These are phyloP conservation scores for Rhipidura dahli DNA, from an alignment of 2,113 vertebrate species.

Conservation along the genomic window DNA sequence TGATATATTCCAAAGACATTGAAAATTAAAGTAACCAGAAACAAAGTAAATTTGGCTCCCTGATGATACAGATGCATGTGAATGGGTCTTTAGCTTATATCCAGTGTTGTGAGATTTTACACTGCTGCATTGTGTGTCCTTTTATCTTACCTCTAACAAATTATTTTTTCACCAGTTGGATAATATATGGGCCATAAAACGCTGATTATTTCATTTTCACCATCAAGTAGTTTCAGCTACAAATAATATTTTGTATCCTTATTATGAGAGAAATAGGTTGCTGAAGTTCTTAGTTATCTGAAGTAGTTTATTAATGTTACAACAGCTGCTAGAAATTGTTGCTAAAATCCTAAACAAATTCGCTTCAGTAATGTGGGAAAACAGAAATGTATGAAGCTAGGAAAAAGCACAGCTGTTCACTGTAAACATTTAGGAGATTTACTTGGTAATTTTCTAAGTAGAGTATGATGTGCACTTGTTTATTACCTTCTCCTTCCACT, in stretches of 20 bases:
- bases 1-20: not conserved
- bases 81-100: not conserved
- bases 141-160: not conserved
- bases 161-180: not conserved
- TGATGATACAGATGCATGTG: not conserved
- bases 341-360: slow-evolving; percentile 8
- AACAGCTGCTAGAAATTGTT: slow-evolving; percentile 28
- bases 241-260: not conserved
- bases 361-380: not conserved
- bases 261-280: not conserved
- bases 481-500: not conserved
- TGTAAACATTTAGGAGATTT: not conserved
- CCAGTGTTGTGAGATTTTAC: not conserved
- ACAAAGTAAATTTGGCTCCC: not conserved
- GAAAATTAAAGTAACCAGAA: not conserved
- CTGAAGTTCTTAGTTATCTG: not conserved
- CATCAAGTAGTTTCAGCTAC: not conserved
- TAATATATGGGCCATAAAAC: not conserved
- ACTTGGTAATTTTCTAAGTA: not conserved
- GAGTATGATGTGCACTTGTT: not conserved
- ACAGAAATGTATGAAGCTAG: not conserved
- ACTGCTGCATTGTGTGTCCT: not conserved
- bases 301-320: not conserved
- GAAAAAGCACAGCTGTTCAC: not conserved
- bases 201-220: not conserved